A percentile compares a stretch with the other conserved stretches of the same genome.
Evolutionary conservation across 2,797 vertebrate species (phyloP).

Genomic region (Anguilla megastoma): DNA sequence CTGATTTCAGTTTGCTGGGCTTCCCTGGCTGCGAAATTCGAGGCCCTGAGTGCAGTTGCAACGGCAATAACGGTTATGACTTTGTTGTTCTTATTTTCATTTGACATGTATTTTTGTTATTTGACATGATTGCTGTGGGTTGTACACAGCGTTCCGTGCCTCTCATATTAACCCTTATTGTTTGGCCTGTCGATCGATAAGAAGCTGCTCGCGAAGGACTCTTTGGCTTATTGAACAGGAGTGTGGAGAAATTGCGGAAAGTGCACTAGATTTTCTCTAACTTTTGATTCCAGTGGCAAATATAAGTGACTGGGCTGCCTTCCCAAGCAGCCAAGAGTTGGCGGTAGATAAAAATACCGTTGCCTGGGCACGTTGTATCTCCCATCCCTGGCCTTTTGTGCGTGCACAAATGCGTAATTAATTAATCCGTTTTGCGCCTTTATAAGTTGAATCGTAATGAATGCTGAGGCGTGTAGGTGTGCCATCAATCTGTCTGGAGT

Average conservation of each 20-base stretch:
- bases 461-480: background rate
- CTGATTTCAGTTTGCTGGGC: background rate
- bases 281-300: background rate
- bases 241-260: background rate
- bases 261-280: background rate
- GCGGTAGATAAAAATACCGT: background rate
- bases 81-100: constrained; percentile 1
- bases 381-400: background rate
- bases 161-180: background rate
- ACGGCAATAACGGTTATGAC: background rate
- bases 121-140: background rate
- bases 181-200: constrained; percentile 1
- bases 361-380: background rate
- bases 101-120: constrained; percentile 1
- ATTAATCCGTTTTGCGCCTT: background rate
- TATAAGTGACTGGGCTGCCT: background rate
- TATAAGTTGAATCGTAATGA: background rate
- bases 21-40: background rate
- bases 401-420: background rate
- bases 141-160: background rate
- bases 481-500: background rate
- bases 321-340: background rate
- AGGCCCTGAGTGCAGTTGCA: background rate
- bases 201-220: background rate
- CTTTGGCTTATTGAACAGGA: background rate